Percentiles rank a stretch among this genome's conserved stretches.
Conservation (phyloP, 2,888 invertebrate species). For the Amaurobius ferox region DNA sequence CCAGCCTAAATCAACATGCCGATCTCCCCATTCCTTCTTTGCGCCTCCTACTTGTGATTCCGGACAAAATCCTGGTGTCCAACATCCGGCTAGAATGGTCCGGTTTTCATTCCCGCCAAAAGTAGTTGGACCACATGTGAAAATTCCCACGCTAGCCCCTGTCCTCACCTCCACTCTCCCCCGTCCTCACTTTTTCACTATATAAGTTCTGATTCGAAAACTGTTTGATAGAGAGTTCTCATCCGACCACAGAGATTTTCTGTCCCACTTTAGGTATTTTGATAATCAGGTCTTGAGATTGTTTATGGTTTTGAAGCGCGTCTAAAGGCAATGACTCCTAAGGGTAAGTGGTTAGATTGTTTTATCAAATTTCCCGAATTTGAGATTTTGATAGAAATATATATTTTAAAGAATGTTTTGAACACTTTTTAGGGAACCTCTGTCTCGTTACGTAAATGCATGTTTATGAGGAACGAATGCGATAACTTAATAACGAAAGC, state of each 20-base stretch:
- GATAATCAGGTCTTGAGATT: too few species aligned
- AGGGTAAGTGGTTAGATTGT: too few species aligned
- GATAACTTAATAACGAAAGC: too few species aligned
- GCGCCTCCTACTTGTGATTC: background rate
- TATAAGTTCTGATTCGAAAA: background rate
- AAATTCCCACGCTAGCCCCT: slow-evolving; percentile 43
- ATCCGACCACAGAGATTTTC: too few species aligned
- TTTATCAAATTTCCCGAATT: too few species aligned
- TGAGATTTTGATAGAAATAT: too few species aligned
- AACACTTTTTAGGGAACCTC: too few species aligned
- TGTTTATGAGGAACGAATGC: too few species aligned
- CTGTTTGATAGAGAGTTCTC: background rate
- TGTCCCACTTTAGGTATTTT: too few species aligned
- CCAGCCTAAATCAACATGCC: slow-evolving; percentile 1
- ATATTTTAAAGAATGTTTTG: too few species aligned
- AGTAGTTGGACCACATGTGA: slow-evolving; percentile 24
- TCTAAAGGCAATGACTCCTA: too few species aligned
- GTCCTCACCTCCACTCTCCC: background rate
- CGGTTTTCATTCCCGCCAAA: slow-evolving; percentile 33
- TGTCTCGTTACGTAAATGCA: too few species aligned
- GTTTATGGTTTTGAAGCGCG: background rate
- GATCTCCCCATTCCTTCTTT: background rate
- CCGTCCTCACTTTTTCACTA: background rate
- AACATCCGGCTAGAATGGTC: slow-evolving; percentile 52
- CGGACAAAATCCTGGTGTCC: slow-evolving; percentile 44